These are phyloP conservation scores for Bombus confusus DNA, from an alignment of 1,140 invertebrate species.

Conservation along the genomic window DNA sequence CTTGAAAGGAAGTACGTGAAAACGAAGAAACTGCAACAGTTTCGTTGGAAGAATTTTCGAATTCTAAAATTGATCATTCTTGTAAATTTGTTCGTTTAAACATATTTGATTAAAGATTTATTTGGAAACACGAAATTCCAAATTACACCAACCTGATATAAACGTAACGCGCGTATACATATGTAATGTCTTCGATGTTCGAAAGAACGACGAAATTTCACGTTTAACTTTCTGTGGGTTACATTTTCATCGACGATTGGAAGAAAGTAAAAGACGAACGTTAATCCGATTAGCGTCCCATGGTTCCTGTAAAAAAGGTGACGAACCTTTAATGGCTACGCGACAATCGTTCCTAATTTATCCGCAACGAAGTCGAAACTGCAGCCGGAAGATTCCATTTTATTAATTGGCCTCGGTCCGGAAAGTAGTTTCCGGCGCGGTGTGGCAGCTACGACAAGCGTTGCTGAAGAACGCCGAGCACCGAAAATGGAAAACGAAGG, in stretches of 20 bases:
- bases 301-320: too few species aligned
- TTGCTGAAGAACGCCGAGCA: neutral
- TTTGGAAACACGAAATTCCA: too few species aligned
- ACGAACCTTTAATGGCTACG: neutral
- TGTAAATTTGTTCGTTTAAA: neutral
- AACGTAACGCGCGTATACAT: too few species aligned
- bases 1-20: too few species aligned
- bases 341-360: conserved; percentile 10
- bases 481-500: conserved; percentile 26
- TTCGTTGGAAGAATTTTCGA: too few species aligned
- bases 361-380: neutral
- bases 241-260: neutral
- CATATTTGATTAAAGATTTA: too few species aligned
- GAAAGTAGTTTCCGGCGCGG: conserved; percentile 17
- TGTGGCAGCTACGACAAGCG: neutral
- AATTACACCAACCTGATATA: too few species aligned
- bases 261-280: neutral
- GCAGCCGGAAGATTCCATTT: conserved; percentile 27
- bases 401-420: conserved; percentile 12
- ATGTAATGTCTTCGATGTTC: too few species aligned
- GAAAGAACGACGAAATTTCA: too few species aligned
- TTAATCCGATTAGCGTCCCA: neutral
- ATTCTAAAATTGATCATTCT: too few species aligned
- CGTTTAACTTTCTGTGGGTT: neutral
- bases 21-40: too few species aligned